Percentiles rank a stretch among this genome's conserved stretches.
Evolutionary conservation across 2,113 vertebrate species (phyloP).

Genomic region (Laterallus jamaicensis): DNA sequence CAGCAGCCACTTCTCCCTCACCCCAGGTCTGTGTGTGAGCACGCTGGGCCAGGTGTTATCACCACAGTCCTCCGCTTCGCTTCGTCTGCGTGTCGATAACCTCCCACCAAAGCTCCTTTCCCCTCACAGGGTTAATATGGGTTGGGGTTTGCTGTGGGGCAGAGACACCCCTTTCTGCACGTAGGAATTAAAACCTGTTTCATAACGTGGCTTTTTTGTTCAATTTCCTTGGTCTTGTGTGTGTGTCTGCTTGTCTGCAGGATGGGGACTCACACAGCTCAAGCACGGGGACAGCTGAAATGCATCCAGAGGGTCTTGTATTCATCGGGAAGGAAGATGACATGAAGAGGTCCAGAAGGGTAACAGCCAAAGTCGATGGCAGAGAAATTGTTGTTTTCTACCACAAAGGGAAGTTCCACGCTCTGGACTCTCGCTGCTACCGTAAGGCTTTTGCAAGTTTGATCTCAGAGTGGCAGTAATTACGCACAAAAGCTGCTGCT

Average conservation of each 20-base stretch:
- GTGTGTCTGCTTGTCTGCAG: neutral
- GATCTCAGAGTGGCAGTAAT: neutral
- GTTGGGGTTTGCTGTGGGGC: neutral
- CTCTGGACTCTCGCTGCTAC: conserved; percentile 91
- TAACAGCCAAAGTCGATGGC: conserved; percentile 76
- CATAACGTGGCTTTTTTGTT: neutral
- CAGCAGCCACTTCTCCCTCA: neutral
- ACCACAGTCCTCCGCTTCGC: neutral
- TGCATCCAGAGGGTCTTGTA: conserved; percentile 23
- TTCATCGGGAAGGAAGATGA: conserved; percentile 85
- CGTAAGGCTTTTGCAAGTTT: conserved; percentile 79
- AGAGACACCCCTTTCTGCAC: accelerated
- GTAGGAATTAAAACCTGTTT: neutral
- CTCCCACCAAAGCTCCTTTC: neutral
- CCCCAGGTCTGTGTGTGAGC: neutral
- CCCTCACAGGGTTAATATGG: no score
- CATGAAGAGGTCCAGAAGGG: conserved; percentile 77
- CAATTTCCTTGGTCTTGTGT: neutral
- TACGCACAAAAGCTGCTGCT: neutral
- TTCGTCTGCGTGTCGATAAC: accelerated
- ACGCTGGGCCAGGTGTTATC: accelerated
- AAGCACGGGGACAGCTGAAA: neutral
- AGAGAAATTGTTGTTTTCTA: conserved; percentile 87
- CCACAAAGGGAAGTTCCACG: conserved; percentile 83
- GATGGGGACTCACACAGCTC: conserved; percentile 40